Evolutionary conservation across 2,113 vertebrate species (phyloP), one percentile per base, ranked within the genome.

Genomic region (Hucho hucho): DNA sequence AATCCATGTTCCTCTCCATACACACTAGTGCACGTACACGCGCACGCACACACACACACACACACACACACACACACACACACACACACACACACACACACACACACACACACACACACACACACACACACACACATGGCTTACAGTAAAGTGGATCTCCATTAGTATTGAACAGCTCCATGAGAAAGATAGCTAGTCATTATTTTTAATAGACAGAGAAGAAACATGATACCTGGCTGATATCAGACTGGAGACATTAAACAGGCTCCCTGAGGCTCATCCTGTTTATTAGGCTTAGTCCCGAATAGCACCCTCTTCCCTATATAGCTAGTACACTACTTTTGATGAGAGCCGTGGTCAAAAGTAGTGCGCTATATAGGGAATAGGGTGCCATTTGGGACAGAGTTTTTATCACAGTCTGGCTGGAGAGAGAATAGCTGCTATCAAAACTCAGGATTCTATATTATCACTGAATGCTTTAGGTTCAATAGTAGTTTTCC

Each of bases 121-220:
- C 70, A 59, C 16, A 11, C 20, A 22, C 56, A 70, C n/a, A 63
- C 61, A 69, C 65, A 67, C 29, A 37, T 1, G 20, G 75, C 79
- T 25, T 63, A 79, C 78, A 75, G 81, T 80, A 84, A 82, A 24
- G 47, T 20, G 77, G 43, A 84, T 43, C 37, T 43, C 37, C 7
- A 43, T 11, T 43, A 3, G 37, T 77, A 79, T 75, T 76, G 73
- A 78, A 83, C 70, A 22, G 14, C 37, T 43, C 37, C 9, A 78
- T 72, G 75, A 78, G 6, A 75, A 64, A 82, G 64, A 75, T 46
- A 70, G 73, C 67, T 18, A 66, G 22, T n/a, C 4, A 18, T 47
- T 28, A 70, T 81, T 82, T 77, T 74, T 70, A 72, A 79, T 22
- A 74, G 29, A 76, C 68, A n/a, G 20, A 37, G n/a, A 22, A 63